Evolutionary conservation across 2,113 vertebrate genomes (phyloP).

Genomic region (Tapirus terrestris): DNA sequence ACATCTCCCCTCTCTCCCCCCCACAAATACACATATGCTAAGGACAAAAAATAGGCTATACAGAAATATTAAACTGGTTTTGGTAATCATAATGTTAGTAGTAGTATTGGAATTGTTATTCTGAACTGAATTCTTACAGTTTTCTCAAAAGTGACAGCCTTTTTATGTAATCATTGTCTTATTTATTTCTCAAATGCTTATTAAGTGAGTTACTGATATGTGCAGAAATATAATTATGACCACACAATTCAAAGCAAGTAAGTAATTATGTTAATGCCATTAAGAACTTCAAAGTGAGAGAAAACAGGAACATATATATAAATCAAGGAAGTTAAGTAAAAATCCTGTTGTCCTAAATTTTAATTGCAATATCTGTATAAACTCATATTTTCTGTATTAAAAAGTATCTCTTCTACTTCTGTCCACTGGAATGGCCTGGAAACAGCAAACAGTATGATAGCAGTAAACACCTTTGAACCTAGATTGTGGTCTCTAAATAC

Average conservation of each 20-base stretch:
- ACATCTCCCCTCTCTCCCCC: accelerated
- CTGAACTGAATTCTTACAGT: neutral
- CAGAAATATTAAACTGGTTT: neutral
- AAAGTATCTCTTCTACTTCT: neutral
- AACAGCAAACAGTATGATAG: neutral
- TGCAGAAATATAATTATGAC: neutral
- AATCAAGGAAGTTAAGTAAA: neutral
- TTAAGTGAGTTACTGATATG: neutral
- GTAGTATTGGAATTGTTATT: neutral
- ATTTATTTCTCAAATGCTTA: neutral
- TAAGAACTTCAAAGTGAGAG: neutral
- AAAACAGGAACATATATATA: neutral
- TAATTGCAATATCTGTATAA: neutral
- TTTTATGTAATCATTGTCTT: neutral
- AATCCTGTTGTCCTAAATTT: neutral
- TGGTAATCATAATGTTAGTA: neutral
- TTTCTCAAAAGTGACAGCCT: neutral
- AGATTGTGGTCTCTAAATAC: neutral
- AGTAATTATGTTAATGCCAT: neutral
- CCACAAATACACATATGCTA: neutral
- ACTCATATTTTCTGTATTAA: neutral
- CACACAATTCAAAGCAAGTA: neutral
- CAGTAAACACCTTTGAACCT: neutral
- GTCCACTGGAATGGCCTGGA: neutral
- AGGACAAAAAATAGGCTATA: neutral